Percentiles rank a stretch among this genome's conserved stretches.
Conservation (phyloP, 2,797 vertebrate genomes). For the Crax fasciolata region DNA sequence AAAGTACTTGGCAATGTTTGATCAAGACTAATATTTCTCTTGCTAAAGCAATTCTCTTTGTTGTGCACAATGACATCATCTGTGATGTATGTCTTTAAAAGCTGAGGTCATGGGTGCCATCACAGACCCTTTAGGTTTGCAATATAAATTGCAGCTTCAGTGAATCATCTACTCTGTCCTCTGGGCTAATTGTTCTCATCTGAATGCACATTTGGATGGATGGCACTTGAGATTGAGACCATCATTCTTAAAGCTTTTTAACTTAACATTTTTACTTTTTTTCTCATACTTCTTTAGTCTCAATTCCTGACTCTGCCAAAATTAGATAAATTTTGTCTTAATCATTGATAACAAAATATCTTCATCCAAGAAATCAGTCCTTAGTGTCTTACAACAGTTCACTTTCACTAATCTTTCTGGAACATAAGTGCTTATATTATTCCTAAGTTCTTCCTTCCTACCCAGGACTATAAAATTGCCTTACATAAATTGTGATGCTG, state of each 20-base stretch:
- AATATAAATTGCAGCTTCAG: background rate
- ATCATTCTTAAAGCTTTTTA: background rate
- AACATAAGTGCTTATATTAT: background rate
- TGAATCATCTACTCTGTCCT: background rate
- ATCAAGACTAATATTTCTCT: conserved; percentile 47
- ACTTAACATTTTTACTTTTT: background rate
- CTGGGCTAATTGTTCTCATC: background rate
- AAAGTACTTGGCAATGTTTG: conserved; percentile 60
- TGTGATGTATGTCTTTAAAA: background rate
- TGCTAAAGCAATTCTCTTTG: conserved; percentile 34
- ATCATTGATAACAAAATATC: background rate
- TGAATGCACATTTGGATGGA: background rate
- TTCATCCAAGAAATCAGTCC: background rate
- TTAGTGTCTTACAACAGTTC: background rate
- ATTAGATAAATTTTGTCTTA: background rate
- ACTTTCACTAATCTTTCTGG: background rate
- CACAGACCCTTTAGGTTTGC: background rate
- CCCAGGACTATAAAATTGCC: background rate
- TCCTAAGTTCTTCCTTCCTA: background rate
- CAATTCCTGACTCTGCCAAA: background rate
- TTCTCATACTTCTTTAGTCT: background rate
- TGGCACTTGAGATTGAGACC: background rate
- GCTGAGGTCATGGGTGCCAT: background rate
- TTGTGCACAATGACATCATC: conserved; percentile 31
- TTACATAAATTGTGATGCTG: background rate